phyloP scores from a whole-genome alignment of 1,140 invertebrate genomes.

The Bicyclus anynana region DNA sequence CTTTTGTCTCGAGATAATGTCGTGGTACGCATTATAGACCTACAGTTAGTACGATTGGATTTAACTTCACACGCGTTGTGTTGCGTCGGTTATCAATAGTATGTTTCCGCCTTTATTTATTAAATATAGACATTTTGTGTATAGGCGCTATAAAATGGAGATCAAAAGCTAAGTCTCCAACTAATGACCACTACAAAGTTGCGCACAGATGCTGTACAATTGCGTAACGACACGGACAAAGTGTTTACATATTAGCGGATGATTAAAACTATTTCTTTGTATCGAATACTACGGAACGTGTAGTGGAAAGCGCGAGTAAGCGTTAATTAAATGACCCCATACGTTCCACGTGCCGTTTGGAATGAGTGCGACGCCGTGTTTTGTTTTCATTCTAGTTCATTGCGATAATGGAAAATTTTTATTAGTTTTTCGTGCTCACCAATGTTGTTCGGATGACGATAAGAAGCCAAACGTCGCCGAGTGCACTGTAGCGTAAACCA shows the following conservation, averaged over 20 bases:
- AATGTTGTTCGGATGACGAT: constrained; percentile 53
- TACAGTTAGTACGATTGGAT: too few relatives aligned
- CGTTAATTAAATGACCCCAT: constrained; percentile 11
- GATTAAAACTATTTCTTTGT: constrained; percentile 1
- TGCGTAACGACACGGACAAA: neutral
- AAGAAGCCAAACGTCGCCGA: constrained; percentile 42
- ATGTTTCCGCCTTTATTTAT: too few relatives aligned
- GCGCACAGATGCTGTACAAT: too few relatives aligned
- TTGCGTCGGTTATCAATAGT: too few relatives aligned
- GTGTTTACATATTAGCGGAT: neutral
- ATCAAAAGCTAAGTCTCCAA: too few relatives aligned
- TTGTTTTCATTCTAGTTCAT: constrained; percentile 48
- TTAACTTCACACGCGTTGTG: too few relatives aligned
- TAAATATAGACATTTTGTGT: too few relatives aligned
- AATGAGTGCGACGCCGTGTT: constrained; percentile 31
- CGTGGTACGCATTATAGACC: too few relatives aligned
- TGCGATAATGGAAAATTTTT: constrained; percentile 57
- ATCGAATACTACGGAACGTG: constrained; percentile 1
- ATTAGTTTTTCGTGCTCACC: constrained; percentile 57
- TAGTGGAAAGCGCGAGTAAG: constrained; percentile 6
- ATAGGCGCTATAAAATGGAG: too few relatives aligned
- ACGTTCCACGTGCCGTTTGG: constrained; percentile 42
- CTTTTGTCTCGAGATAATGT: too few relatives aligned
- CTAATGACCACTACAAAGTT: neutral
- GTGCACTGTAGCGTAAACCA: constrained; percentile 38